phyloP scores from a whole-genome alignment of 2,888 invertebrate genomes.

The Leptopilina myrica region DNA sequence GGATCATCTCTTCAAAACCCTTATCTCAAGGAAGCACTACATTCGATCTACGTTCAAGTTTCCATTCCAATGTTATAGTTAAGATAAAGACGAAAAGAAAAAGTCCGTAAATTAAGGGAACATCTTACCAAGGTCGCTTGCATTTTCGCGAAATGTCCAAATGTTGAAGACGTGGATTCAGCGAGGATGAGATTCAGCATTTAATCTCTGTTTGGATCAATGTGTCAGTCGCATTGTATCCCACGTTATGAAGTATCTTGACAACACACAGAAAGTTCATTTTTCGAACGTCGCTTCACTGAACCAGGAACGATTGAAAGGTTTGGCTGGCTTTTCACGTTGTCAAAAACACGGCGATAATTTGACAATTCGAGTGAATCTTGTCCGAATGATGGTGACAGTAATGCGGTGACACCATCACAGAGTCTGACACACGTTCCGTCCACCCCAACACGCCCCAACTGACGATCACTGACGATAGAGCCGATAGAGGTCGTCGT shows the following conservation, averaged over 20 bases:
- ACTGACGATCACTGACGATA: conserved; percentile 51
- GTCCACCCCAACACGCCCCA: conserved; percentile 63
- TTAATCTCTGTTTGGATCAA: conserved; percentile 8
- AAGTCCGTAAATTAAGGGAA: no score
- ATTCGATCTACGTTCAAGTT: not conserved
- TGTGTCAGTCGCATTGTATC: conserved; percentile 14
- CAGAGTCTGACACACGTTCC: conserved; percentile 38
- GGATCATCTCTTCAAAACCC: conserved; percentile 19
- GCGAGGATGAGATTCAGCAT: not conserved
- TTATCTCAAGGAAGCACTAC: conserved; percentile 29
- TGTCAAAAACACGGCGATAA: not conserved
- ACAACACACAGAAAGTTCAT: not conserved
- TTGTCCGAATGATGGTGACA: conserved; percentile 36
- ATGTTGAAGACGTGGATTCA: conserved; percentile 2
- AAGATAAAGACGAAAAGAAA: not conserved
- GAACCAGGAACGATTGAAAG: not conserved
- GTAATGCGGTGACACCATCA: conserved; percentile 31
- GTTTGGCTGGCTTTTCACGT: not conserved
- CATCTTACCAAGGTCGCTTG: conserved; percentile 24
- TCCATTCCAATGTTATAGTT: no score
- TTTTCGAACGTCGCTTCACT: not conserved
- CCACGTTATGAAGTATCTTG: not conserved
- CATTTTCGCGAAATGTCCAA: conserved; percentile 34
- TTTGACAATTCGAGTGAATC: conserved; percentile 26
- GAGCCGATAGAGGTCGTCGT: conserved; percentile 56